A percentile compares a stretch with the other conserved stretches of the same genome.
Evolutionary conservation across 2,797 vertebrate genomes (phyloP).

Genomic region (Syncerus caffer): DNA sequence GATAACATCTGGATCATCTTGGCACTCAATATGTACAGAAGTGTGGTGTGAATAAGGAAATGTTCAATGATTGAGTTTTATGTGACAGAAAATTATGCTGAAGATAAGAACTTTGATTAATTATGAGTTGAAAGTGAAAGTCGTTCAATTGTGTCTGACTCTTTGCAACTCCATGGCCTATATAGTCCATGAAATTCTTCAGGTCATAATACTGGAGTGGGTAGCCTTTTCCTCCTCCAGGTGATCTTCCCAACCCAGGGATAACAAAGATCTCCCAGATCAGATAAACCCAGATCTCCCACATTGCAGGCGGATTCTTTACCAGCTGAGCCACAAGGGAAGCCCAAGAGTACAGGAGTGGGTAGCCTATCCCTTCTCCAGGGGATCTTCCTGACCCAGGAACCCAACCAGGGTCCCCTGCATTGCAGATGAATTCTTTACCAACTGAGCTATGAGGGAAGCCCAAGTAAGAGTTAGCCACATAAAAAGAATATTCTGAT

Average conservation of each 20-base stretch:
- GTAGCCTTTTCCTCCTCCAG: not conserved
- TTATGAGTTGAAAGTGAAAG: not conserved
- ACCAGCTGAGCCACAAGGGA: not conserved
- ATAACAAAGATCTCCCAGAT: not conserved
- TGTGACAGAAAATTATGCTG: not conserved
- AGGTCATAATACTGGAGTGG: not conserved
- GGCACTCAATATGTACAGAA: not conserved
- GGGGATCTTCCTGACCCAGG: not conserved
- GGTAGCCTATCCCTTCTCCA: not conserved
- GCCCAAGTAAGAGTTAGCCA: not conserved
- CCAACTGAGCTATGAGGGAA: not conserved
- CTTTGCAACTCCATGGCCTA: not conserved
- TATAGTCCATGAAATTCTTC: not conserved
- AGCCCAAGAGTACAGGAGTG: not conserved
- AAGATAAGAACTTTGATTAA: not conserved
- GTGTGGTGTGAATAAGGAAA: not conserved
- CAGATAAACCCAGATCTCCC: not conserved
- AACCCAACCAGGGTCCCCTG: not conserved
- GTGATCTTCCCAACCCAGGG: not conserved
- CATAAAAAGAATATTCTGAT: not conserved
- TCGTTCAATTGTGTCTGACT: not conserved
- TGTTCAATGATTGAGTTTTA: not conserved
- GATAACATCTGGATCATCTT: not conserved
- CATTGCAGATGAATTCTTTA: not conserved
- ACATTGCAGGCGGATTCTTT: fast-evolving